Base-by-base conservation (phyloP, 2,113 vertebrate genomes). In the Tricholaema leucomelas region DNA sequence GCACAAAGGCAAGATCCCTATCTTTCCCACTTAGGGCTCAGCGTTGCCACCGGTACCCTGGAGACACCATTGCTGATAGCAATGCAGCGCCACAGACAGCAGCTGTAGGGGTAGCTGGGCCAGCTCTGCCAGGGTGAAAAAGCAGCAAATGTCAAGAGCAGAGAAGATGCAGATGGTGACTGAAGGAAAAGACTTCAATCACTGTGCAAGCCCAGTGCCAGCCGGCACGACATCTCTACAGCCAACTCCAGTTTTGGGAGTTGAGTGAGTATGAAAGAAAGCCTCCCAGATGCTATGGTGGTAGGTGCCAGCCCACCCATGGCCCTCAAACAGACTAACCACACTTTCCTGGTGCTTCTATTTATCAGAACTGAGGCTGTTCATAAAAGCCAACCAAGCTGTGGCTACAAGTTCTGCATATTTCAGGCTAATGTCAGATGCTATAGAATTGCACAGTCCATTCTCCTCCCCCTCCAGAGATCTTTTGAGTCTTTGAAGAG, bases 401-500 rank as follows among this genome's bases (percentile, higher is more conserved):
- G 33, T 15, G 66, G 64, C 76, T 90, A 95, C 50, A 77, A 92
- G 48, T 35, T 72, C 61, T 90, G 50, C 15, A 21, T 83, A n/a
- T 64, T 86, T 44, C 81, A 73, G 59, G 21, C 50, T 54, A 83
- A 74, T 15, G 88, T 6, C 87, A 92, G 91, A 83, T 86, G 60
- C 42, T 61, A 48, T 71, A 42, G 75, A 93, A 89, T 12, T 60
- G 72, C 44, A 88, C 2, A 1, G 30, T 73, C 80, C 77, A 90
- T 67, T 42, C 64, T 79, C 86, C n/a, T 61, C 64, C 30, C 56
- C 73, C 58, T 80, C 88, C 91, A 92, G 70, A 96, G 83, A 97
- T 74, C 56, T 74, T 50, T 50, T 46, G 19, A 88, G 54, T 70
- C 85, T 96, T 92, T 95, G 64, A 87, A 96, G 93, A 96, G 86